Percentiles rank a stretch among this genome's conserved stretches.
These are phyloP conservation scores for Heliothis subflexa DNA, from an alignment of 1,140 invertebrate species.

Conservation along the genomic window DNA sequence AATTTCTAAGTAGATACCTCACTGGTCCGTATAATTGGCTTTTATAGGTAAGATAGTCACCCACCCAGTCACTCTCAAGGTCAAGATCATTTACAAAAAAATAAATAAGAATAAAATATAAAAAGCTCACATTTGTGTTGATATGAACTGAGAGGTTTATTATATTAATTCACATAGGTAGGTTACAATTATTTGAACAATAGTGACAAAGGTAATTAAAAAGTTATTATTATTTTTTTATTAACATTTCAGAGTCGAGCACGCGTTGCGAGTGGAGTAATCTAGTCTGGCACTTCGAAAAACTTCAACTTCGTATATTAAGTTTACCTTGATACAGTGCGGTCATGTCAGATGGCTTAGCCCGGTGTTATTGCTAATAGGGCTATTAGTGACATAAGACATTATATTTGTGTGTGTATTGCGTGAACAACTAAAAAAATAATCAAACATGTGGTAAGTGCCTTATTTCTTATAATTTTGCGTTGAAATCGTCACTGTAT, in stretches of 20 bases:
- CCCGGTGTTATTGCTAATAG: constrained; percentile 9
- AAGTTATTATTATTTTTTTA: constrained; percentile 4
- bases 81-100: neutral
- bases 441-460: constrained; percentile 49
- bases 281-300: constrained; percentile 35
- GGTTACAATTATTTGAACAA: neutral
- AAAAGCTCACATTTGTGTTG: too few species aligned
- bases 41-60: constrained; percentile 1
- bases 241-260: neutral
- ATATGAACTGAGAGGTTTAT: too few species aligned
- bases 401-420: constrained; percentile 24
- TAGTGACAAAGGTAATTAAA: neutral
- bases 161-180: neutral
- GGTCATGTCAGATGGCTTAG: constrained; percentile 27
- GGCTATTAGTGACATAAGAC: constrained; percentile 27
- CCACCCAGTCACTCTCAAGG: neutral
- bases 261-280: constrained; percentile 29
- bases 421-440: constrained; percentile 11
- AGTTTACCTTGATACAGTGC: constrained; percentile 50
- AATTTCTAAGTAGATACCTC: neutral
- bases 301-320: constrained; percentile 30
- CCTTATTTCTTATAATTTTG: neutral
- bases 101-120: neutral
- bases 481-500: neutral
- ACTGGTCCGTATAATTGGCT: neutral